A percentile compares a stretch with the other conserved stretches of the same genome.
phyloP scores from a whole-genome alignment of 1,140 invertebrate genomes.

The Acromyrmex heyeri region DNA sequence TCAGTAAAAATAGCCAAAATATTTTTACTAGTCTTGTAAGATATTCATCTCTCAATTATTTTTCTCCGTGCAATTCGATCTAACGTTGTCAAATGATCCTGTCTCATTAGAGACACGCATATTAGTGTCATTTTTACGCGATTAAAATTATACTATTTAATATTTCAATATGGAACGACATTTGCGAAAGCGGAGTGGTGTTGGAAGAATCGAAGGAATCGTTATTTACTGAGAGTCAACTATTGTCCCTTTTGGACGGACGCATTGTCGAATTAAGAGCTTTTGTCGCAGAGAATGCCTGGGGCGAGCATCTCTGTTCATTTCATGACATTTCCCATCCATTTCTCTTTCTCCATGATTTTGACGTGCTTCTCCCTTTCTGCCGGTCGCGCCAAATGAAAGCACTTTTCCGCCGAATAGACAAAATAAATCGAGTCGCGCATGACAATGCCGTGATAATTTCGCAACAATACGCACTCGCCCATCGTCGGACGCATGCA shows the following conservation, averaged over 20 bases:
- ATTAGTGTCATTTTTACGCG: neutral
- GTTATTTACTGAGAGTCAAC: constrained; percentile 73
- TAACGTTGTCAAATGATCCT: neutral
- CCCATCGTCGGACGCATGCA: constrained; percentile 58
- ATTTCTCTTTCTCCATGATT: neutral
- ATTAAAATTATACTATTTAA: neutral
- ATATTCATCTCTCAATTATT: no score
- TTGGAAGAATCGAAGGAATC: constrained; percentile 70
- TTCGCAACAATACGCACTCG: constrained; percentile 71
- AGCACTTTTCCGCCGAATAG: constrained; percentile 79
- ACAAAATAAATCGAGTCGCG: constrained; percentile 79
- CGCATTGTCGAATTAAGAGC: constrained; percentile 78
- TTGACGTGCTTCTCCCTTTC: constrained; percentile 5
- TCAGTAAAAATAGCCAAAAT: no score
- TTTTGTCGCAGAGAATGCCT: constrained; percentile 73
- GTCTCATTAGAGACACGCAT: neutral
- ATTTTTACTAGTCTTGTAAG: no score
- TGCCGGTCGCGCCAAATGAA: constrained; percentile 72
- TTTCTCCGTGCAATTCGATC: neutral
- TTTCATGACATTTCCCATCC: neutral
- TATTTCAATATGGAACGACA: neutral
- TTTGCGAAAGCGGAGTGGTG: constrained; percentile 23
- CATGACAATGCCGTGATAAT: constrained; percentile 75
- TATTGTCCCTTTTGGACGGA: constrained; percentile 70
- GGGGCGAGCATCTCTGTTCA: constrained; percentile 62